Evolutionary conservation across 2,888 invertebrate genomes (phyloP).

Genomic region (Metalampra italica): DNA sequence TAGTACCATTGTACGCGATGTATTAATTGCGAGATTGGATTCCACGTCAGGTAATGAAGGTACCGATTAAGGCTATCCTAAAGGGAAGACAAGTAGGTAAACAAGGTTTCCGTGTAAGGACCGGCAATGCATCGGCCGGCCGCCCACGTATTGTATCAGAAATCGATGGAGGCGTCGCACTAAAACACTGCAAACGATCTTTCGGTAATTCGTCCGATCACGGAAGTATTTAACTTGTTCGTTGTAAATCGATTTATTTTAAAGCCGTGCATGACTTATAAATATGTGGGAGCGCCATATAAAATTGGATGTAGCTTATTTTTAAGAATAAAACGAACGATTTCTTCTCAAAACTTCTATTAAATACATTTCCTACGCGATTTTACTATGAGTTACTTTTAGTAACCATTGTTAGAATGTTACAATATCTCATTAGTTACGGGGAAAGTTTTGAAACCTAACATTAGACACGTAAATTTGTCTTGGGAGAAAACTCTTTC

Average conservation of each 20-base stretch:
- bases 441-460: constrained; percentile 22
- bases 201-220: constrained; percentile 59
- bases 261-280: constrained; percentile 19
- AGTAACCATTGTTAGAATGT: neutral
- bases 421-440: constrained; percentile 4
- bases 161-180: constrained; percentile 61
- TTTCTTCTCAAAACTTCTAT: neutral
- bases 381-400: neutral
- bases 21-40: constrained; percentile 47
- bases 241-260: constrained; percentile 41
- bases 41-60: constrained; percentile 49
- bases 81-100: constrained; percentile 71
- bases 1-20: constrained; percentile 21
- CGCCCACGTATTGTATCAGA: constrained; percentile 61
- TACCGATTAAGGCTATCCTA: constrained; percentile 56
- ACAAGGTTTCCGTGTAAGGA: constrained; percentile 64
- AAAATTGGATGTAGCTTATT: neutral
- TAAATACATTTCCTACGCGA: neutral
- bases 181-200: constrained; percentile 61
- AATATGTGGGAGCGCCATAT: constrained; percentile 1
- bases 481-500: constrained; percentile 19
- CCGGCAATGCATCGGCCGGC: constrained; percentile 68
- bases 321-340: neutral
- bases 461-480: constrained; percentile 2
- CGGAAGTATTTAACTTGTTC: constrained; percentile 61